Base-by-base conservation (phyloP, 2,888 invertebrate species). In the Morpho deidamia region DNA sequence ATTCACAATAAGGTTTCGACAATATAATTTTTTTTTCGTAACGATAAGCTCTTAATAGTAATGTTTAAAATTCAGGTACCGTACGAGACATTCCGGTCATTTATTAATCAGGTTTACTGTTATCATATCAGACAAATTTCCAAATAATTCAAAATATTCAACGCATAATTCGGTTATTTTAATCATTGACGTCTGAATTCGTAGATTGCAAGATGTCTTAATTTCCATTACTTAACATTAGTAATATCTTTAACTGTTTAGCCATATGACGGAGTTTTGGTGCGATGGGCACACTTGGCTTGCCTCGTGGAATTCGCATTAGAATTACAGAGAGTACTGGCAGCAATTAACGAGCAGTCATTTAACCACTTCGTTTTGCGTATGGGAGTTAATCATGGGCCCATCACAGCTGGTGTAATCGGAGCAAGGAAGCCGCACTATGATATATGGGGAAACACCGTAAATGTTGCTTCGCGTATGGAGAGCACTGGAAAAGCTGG, bases 401-500 rank as follows among this genome's bases (percentile, higher is more conserved):
- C 98, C 9, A 96, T 98, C 58, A 97, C 97, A 0, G 98, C 98
- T 0, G 98, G 98, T 0, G 98, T 98, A 7, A 98, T 98, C 67
- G 98, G 98, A 10, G 97, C 97, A 0, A 90, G 97, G 49, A 98
- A 98, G 76, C 98, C 98, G 0, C 98, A 98, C 79, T 98, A 98
- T 73, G 98, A 98, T 77, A 98, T 98, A 68, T 97, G 97, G 97
- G 98, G 98, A 1, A 98, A 98, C 76, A 97, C 98, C 0, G 98
- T 98, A 11, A 99, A 99, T 76, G 98, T 99, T 1, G 98, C 99
- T 7, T 97, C 97, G 0, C 91, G 98, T 55, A 99, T 99, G 99
- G 99, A 99, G 78, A 97, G 97, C 73, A 98, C 98, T 0, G 99
- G 99, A 59, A 97, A 97, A 88, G 97, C 97, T 51, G 97, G 97